These are phyloP conservation scores for Cervus canadensis DNA, from an alignment of 2,113 vertebrate genomes.

Conservation along the genomic window DNA sequence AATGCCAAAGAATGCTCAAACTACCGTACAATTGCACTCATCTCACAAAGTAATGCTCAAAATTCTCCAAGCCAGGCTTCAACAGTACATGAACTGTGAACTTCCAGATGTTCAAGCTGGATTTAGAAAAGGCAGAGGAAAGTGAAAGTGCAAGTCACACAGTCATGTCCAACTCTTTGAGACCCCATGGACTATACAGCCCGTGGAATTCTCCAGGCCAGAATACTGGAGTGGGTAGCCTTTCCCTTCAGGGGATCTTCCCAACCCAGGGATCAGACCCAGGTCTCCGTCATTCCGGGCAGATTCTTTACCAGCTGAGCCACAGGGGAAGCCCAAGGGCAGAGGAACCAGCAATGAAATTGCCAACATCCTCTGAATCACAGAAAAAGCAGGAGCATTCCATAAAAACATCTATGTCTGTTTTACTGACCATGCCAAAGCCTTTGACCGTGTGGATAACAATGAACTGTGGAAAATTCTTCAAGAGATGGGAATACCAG, in stretches of 20 bases:
- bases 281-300: rapidly evolving
- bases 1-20: neutral
- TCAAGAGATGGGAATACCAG: neutral
- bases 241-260: neutral
- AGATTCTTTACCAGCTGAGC: neutral
- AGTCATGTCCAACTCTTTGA: neutral
- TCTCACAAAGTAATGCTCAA: neutral
- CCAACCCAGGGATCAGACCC: neutral
- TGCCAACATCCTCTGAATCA: neutral
- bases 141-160: rapidly evolving
- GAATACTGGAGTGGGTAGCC: neutral
- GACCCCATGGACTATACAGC: neutral
- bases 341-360: neutral
- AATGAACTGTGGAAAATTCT: neutral
- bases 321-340: neutral
- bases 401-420: neutral
- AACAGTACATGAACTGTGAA: neutral
- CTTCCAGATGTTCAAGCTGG: neutral
- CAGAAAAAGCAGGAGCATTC: neutral
- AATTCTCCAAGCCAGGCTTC: neutral
- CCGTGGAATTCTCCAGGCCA: neutral
- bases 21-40: neutral
- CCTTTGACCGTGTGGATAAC: neutral
- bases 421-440: neutral
- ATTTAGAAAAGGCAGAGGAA: neutral